These are phyloP conservation scores for Drosophila paranaensis DNA, from an alignment of 2,888 invertebrate species.

Conservation along the genomic window DNA sequence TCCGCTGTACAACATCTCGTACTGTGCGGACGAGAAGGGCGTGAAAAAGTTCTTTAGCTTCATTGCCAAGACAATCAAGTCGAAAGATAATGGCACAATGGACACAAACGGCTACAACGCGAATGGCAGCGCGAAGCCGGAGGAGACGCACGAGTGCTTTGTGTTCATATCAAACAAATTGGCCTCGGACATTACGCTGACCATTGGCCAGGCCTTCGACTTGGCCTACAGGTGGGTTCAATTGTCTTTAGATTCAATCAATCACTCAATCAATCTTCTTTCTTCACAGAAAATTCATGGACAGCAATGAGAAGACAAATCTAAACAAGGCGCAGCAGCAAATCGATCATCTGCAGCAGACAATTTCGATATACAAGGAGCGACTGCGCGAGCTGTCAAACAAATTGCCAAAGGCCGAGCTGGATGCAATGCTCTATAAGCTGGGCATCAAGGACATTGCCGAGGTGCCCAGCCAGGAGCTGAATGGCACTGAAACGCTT, in stretches of 20 bases:
- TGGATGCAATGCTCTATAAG: constrained; percentile 86
- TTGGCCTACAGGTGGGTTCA: constrained; percentile 92
- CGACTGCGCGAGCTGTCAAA: constrained; percentile 89
- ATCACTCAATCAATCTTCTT: not conserved
- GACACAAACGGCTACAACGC: constrained; percentile 54
- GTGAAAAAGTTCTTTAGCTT: constrained; percentile 96
- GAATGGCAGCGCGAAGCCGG: constrained; percentile 68
- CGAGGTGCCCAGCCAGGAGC: constrained; percentile 70
- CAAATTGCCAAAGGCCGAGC: constrained; percentile 82
- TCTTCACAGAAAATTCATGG: constrained; percentile 91
- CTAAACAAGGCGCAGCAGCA: constrained; percentile 94
- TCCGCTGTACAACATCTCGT: constrained; percentile 98
- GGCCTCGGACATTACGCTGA: constrained; percentile 98
- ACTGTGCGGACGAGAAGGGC: constrained; percentile 99
- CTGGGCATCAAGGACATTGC: constrained; percentile 86
- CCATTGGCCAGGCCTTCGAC: constrained; percentile 99
- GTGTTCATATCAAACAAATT: constrained; percentile 98
- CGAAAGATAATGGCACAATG: constrained; percentile 46
- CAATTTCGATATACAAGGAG: constrained; percentile 92
- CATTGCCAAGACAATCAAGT: constrained; percentile 83
- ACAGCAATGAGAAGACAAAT: constrained; percentile 96
- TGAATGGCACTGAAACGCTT: constrained; percentile 58
- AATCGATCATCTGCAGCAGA: constrained; percentile 94
- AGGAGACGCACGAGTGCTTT: constrained; percentile 96
- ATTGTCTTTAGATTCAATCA: not conserved